Conservation (phyloP, 2,888 invertebrate species). For the Papilio protenor region DNA sequence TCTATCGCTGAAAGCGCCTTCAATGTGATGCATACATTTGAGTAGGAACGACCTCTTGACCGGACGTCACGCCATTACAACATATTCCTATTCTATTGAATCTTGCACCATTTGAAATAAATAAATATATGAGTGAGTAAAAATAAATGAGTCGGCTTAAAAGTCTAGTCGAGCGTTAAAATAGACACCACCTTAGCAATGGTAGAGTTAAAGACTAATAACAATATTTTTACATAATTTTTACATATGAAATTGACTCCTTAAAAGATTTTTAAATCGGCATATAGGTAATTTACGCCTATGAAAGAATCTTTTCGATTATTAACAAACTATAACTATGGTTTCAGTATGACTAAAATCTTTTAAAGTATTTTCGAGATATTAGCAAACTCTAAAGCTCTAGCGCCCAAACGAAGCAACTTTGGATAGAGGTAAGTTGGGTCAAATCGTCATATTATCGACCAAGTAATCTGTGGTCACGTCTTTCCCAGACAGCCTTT, state of each 20-base stretch:
- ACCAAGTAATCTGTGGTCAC: too few relatives aligned
- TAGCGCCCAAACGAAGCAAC: too few relatives aligned
- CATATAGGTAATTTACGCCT: neutral
- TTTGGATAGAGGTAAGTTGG: too few relatives aligned
- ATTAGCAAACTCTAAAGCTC: too few relatives aligned
- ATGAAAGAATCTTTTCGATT: neutral
- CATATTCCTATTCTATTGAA: slow-evolving; percentile 14
- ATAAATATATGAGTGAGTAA: too few relatives aligned
- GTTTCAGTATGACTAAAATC: too few relatives aligned
- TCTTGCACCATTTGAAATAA: neutral
- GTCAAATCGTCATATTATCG: too few relatives aligned
- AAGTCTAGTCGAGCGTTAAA: too few relatives aligned
- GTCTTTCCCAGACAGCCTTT: too few relatives aligned
- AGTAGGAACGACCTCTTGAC: slow-evolving; percentile 27
- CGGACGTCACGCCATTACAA: slow-evolving; percentile 12
- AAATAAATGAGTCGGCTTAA: neutral
- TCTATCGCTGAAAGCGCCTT: neutral
- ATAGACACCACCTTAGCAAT: neutral
- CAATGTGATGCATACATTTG: slow-evolving; percentile 1
- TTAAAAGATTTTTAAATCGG: neutral
- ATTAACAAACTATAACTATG: too few relatives aligned
- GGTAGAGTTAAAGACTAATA: neutral
- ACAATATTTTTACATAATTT: neutral
- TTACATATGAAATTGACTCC: neutral
- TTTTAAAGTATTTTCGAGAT: too few relatives aligned